Evolutionary conservation across 2,113 vertebrate species (phyloP).

Genomic region (Tenebrosternarchus preto): DNA sequence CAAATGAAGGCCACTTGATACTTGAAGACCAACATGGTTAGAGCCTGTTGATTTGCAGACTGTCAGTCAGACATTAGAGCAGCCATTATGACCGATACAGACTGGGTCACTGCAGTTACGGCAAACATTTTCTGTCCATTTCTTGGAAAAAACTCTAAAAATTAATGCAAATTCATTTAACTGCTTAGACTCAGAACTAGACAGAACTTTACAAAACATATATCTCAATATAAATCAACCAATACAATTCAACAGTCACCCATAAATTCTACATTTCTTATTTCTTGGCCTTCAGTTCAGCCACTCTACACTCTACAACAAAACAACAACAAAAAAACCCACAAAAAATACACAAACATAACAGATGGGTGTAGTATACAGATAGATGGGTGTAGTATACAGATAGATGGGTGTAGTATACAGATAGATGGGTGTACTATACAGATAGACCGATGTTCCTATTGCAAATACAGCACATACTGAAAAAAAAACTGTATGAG

Average conservation of each 20-base stretch:
- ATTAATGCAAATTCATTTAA: not conserved
- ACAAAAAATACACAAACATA: not conserved
- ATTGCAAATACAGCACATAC: not conserved
- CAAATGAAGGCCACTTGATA: not conserved
- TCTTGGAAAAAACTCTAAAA: not conserved
- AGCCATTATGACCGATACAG: not conserved
- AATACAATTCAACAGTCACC: not conserved
- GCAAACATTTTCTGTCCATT: not conserved
- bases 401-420: too few relatives aligned
- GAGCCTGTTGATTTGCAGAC: not conserved
- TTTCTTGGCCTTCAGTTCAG: not conserved
- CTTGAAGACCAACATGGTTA: not conserved
- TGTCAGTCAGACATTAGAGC: not conserved
- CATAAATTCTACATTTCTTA: not conserved
- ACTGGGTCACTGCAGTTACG: too few relatives aligned
- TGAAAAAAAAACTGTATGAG: slow-evolving; percentile 5
- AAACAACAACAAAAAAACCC: too few relatives aligned
- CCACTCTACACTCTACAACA: too few relatives aligned
- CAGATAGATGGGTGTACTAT: too few relatives aligned
- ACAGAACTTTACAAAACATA: not conserved
- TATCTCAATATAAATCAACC: not conserved
- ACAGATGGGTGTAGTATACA: too few relatives aligned
- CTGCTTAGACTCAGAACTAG: not conserved
- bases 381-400: too few relatives aligned
- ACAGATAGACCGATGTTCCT: too few relatives aligned